These are phyloP conservation scores for Stichodactyla helianthus DNA, from an alignment of 64 coral and sea anemone species.

Conservation along the genomic window DNA sequence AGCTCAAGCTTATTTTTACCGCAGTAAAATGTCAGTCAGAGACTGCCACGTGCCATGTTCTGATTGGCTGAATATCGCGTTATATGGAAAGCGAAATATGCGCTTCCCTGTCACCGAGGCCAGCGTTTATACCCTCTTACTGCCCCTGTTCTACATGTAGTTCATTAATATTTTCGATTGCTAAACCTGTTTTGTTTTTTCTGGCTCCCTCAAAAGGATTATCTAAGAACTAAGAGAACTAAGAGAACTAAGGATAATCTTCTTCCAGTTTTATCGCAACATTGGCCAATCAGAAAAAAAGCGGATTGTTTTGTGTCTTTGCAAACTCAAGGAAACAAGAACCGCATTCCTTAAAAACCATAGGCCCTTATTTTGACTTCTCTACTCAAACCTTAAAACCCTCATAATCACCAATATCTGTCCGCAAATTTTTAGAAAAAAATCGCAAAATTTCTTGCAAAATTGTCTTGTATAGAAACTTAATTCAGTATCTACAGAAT, in stretches of 20 bases:
- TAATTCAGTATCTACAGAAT: conserved; percentile 13
- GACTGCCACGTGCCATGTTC: not conserved
- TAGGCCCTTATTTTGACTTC: not conserved
- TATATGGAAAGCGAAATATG: not conserved
- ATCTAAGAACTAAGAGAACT: too few relatives aligned
- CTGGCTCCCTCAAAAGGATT: too few relatives aligned
- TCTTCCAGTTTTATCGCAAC: too few relatives aligned
- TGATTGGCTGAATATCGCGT: not conserved
- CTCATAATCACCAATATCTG: not conserved
- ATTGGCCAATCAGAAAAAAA: too few relatives aligned
- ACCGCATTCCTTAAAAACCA: not conserved
- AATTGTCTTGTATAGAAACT: conserved; percentile 9
- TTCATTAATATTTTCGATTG: too few relatives aligned
- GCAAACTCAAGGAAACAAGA: not conserved
- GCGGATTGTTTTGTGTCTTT: too few relatives aligned
- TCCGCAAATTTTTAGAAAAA: not conserved
- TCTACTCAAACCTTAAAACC: not conserved
- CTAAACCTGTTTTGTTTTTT: too few relatives aligned
- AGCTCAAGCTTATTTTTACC: too few relatives aligned
- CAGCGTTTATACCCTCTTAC: not conserved
- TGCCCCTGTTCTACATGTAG: not conserved
- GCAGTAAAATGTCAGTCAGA: too few relatives aligned
- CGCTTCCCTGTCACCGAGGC: not conserved
- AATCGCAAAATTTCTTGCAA: not conserved
- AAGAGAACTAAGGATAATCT: too few relatives aligned